Conservation (phyloP, 37 sponge, comb jelly and placozoan species). For the Chondrilla cf. caribensis region DNA sequence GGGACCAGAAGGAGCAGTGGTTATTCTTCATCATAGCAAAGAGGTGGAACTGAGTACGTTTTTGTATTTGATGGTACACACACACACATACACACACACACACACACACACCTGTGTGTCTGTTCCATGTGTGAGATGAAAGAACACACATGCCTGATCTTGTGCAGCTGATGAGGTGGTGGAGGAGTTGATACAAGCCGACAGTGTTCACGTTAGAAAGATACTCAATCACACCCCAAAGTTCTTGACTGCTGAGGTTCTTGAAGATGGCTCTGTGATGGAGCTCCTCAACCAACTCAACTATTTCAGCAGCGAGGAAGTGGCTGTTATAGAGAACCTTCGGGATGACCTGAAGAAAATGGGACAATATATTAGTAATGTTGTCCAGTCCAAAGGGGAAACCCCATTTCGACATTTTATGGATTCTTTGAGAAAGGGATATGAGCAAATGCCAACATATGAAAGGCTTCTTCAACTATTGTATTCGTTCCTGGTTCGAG, state of each 20-base stretch:
- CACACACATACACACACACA: too few species aligned
- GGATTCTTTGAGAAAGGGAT: not conserved
- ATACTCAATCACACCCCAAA: conserved; percentile 19
- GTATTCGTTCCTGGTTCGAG: not conserved
- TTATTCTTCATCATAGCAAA: conserved; percentile 74
- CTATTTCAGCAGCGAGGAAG: conserved; percentile 15
- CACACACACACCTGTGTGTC: too few species aligned
- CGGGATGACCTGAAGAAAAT: not conserved
- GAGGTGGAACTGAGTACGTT: conserved; percentile 33
- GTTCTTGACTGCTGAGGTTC: not conserved
- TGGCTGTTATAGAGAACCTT: not conserved
- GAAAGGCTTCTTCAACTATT: not conserved
- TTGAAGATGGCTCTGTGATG: not conserved
- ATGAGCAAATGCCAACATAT: not conserved
- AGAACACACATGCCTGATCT: too few species aligned
- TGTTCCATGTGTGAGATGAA: too few species aligned
- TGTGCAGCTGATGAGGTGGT: too few species aligned
- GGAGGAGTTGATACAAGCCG: conserved; percentile 13
- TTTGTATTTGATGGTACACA: too few species aligned
- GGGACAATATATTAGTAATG: conserved; percentile 21
- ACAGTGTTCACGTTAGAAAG: conserved; percentile 4
- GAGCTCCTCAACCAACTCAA: conserved; percentile 3
- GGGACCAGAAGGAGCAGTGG: conserved; percentile 97
- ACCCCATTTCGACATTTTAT: not conserved
- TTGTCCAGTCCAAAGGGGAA: conserved; percentile 15